Evolutionary conservation across 2,797 vertebrate genomes (phyloP).

Genomic region (Echeneis naucrates): DNA sequence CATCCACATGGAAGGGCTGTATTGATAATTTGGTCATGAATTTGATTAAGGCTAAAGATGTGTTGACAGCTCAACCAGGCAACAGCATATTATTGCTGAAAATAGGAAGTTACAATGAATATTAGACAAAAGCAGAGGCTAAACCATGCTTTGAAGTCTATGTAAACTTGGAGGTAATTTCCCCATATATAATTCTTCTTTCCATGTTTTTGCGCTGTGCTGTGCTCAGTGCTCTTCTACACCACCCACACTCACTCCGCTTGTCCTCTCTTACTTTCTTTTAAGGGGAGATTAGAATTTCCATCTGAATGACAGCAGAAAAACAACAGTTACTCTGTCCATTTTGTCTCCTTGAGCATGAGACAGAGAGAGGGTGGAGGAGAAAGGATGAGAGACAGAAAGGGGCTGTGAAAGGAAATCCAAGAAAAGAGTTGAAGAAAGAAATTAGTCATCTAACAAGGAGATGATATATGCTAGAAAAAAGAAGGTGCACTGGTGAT

Average conservation of each 20-base stretch:
- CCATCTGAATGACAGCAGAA: conserved; percentile 94
- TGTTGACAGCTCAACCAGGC: neutral
- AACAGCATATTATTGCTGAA: neutral
- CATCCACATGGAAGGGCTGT: neutral
- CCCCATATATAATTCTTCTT: conserved; percentile 50
- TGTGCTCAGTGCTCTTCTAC: conserved; percentile 53
- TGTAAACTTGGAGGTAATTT: conserved; percentile 80
- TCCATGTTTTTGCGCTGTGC: conserved; percentile 44
- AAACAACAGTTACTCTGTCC: conserved; percentile 93
- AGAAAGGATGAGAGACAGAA: conserved; percentile 56
- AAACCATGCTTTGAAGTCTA: conserved; percentile 79
- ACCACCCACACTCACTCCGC: conserved; percentile 32
- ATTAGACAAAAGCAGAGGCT: conserved; percentile 64
- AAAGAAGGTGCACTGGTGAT: conserved; percentile 65
- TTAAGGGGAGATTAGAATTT: conserved; percentile 94
- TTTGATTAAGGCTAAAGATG: neutral
- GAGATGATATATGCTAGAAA: conserved; percentile 54
- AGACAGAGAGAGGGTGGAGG: conserved; percentile 49
- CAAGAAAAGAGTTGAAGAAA: conserved; percentile 69
- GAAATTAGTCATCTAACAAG: conserved; percentile 64
- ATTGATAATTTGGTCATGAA: neutral
- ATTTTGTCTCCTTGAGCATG: conserved; percentile 79
- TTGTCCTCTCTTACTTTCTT: conserved; percentile 75
- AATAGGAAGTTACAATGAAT: neutral
- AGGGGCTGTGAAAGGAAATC: conserved; percentile 59